Conservation (phyloP, 2,888 invertebrate species). For the Pycnomerus fuliginosus region DNA sequence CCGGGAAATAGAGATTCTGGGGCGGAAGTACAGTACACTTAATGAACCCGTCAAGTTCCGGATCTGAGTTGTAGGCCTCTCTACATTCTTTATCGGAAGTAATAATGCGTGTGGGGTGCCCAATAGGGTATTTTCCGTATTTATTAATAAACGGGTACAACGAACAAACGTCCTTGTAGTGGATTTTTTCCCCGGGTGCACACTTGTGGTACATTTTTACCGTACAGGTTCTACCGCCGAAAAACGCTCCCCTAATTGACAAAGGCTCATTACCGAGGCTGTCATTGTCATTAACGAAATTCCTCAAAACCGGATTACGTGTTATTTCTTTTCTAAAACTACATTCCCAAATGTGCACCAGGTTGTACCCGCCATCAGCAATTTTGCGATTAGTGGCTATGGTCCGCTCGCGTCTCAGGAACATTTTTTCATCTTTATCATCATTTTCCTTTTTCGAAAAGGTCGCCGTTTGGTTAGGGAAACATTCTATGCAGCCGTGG, state of each 20-base stretch:
- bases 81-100: constrained; percentile 12
- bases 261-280: constrained; percentile 9
- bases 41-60: too few relatives aligned
- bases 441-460: constrained; percentile 1
- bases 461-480: constrained; percentile 4
- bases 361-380: constrained; percentile 8
- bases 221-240: constrained; percentile 35
- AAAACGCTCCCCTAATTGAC: constrained; percentile 34
- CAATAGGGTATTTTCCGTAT: constrained; percentile 34
- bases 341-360: constrained; percentile 26
- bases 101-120: constrained; percentile 34
- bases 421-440: constrained; percentile 1
- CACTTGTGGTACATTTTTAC: constrained; percentile 28
- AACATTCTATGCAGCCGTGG: constrained; percentile 22
- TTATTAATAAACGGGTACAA: constrained; percentile 40
- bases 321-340: constrained; percentile 8
- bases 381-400: constrained; percentile 3
- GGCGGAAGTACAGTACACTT: too few relatives aligned
- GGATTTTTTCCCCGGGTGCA: constrained; percentile 29
- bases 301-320: constrained; percentile 2
- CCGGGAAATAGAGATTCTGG: too few relatives aligned
- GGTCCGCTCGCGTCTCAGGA: constrained; percentile 10
- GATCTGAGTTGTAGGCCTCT: too few relatives aligned
- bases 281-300: constrained; percentile 1
- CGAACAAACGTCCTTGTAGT: constrained; percentile 34